Evolutionary conservation across 2,888 invertebrate species (phyloP), one percentile per base, ranked within the genome.

Genomic region (Panopea generosa): DNA sequence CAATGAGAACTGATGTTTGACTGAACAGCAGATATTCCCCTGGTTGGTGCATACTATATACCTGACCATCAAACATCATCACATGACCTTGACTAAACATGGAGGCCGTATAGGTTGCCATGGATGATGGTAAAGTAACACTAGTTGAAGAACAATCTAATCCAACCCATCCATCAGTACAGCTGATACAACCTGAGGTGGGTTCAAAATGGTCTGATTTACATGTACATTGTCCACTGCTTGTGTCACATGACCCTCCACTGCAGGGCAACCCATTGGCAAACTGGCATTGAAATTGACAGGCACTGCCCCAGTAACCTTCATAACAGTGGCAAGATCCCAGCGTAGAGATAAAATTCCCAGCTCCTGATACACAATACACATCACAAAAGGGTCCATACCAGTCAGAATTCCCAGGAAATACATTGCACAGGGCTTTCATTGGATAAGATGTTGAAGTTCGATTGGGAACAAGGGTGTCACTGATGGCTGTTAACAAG

Each of bases 131-230:
- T 6, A 65, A 20, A 24, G 55, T 24, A 3, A 76, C 68, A 38
- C 67, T 49, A 0, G 78, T 82, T 14, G 79, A 75, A 2, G 80
- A 73, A 69, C 89, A 89, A 57, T 87, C 86, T 1, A 38, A 38
- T 24, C 89, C 89, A 52, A 72, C 55, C 86, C 87, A 89, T 1
- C 85, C 87, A 26, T 47, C 26, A n/a, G 74, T 45, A 68, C 88
- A 89, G 14, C 33, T 45, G 2, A 59, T 47, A 78, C 88, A 87
- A 38, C 69, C 66, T 11, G 61, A 65, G 2, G 77, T 50, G 16
- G 73, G 59, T 29, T 78, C 67, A 49, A 78, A 83, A 29, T 75
- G 82, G 26, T 74, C 70, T 20, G 80, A 63, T 2, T 80, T 68
- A 57, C 88, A 88, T 14, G 56, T 63, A 59, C 88, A 88, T 2